Evolutionary conservation across 1,140 invertebrate species (phyloP).

Genomic region (Episyrphus balteatus): DNA sequence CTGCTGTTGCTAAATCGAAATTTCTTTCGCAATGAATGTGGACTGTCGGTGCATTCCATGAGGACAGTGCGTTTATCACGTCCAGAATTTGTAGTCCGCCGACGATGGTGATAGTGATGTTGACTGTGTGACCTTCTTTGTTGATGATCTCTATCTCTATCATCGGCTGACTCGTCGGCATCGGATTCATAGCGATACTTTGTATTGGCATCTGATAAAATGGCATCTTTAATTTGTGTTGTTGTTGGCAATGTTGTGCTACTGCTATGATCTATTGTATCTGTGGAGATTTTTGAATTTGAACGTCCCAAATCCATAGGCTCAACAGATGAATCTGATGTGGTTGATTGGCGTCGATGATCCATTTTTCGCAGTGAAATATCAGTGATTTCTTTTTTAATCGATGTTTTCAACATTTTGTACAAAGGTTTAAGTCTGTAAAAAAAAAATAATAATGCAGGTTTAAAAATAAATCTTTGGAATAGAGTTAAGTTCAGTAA

Average conservation of each 20-base stretch:
- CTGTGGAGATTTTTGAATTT: conserved; percentile 29
- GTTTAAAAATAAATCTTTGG: too few species aligned
- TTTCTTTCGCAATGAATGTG: conserved; percentile 31
- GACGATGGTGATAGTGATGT: conserved; percentile 20
- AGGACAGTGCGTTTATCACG: conserved; percentile 26
- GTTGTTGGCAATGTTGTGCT: conserved; percentile 7
- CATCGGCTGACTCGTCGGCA: conserved; percentile 7
- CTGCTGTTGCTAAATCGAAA: conserved; percentile 27
- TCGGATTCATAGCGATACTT: conserved; percentile 6
- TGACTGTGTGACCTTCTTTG: not conserved
- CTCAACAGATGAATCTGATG: conserved; percentile 34
- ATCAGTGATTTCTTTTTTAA: too few species aligned
- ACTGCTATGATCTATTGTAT: conserved; percentile 7
- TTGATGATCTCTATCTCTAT: not conserved
- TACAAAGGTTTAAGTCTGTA: too few species aligned
- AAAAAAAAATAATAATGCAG: too few species aligned
- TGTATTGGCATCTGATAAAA: conserved; percentile 1
- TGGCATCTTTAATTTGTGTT: conserved; percentile 7
- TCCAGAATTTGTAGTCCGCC: conserved; percentile 16
- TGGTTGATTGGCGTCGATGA: conserved; percentile 28
- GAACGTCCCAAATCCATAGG: conserved; percentile 31
- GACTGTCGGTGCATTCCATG: conserved; percentile 19
- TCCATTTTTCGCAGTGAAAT: conserved; percentile 15
- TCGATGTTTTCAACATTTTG: too few species aligned
- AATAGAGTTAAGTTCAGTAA: too few species aligned